Evolutionary conservation across 2,797 vertebrate genomes (phyloP).

Genomic region (Clamator glandarius): DNA sequence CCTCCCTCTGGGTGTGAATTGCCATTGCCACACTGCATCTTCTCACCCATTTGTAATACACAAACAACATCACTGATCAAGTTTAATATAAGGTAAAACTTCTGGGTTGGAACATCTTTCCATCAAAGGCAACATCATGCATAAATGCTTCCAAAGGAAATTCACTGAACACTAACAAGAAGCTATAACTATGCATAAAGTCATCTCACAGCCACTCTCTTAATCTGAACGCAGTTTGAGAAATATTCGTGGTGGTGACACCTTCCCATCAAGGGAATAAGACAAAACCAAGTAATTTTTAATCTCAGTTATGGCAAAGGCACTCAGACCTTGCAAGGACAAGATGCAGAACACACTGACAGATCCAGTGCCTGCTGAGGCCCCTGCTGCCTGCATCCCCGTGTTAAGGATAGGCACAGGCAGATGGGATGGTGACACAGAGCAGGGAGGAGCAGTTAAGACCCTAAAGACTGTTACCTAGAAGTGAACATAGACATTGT

Average conservation of each 20-base stretch:
- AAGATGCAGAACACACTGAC: fast-evolving
- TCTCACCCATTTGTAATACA: not conserved
- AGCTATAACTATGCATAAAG: not conserved
- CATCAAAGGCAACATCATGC: fast-evolving
- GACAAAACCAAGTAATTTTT: not conserved
- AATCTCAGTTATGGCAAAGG: not conserved
- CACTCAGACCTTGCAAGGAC: not conserved
- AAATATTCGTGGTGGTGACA: not conserved
- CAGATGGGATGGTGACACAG: not conserved
- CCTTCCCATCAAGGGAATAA: not conserved
- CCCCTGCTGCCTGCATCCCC: fast-evolving
- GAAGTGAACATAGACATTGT: not conserved
- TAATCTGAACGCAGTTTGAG: not conserved
- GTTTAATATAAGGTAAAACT: not conserved
- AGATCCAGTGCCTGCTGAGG: fast-evolving
- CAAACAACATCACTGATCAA: not conserved
- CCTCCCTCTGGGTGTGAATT: too few species aligned
- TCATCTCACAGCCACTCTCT: not conserved
- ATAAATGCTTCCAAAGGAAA: not conserved
- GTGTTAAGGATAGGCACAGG: not conserved
- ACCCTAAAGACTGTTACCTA: not conserved
- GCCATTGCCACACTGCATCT: not conserved
- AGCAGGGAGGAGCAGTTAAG: not conserved
- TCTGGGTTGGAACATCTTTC: not conserved
- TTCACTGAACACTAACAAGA: fast-evolving